Evolutionary conservation across 2,888 invertebrate genomes (phyloP).

Genomic region (Thymelicus acteon): DNA sequence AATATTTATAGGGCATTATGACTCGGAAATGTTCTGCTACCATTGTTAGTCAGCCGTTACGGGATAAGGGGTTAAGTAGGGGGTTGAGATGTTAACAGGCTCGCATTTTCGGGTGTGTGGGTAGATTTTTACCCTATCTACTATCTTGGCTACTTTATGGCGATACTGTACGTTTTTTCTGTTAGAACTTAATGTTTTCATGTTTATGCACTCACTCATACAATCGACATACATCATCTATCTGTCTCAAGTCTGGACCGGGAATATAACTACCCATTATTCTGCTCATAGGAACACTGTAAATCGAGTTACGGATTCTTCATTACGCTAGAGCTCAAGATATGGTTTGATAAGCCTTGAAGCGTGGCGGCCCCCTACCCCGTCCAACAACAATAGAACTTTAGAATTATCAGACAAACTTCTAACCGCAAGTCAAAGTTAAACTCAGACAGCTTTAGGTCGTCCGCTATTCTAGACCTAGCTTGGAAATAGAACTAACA

Average conservation of each 20-base stretch:
- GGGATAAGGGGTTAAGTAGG: constrained; percentile 20
- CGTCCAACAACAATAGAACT: constrained; percentile 4
- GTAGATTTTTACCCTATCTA: not conserved
- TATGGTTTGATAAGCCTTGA: not conserved
- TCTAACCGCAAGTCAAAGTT: constrained; percentile 9
- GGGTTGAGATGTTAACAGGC: constrained; percentile 13
- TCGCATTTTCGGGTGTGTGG: not conserved
- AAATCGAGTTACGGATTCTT: too few species aligned
- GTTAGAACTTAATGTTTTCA: too few species aligned
- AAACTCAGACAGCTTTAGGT: constrained; percentile 4
- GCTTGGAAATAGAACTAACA: not conserved
- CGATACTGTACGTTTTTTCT: too few species aligned
- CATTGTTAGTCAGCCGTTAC: constrained; percentile 14
- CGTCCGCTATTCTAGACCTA: not conserved
- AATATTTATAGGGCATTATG: constrained; percentile 35
- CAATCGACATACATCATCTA: too few species aligned
- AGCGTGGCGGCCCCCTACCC: not conserved
- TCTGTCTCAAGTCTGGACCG: too few species aligned
- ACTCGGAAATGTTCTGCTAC: constrained; percentile 13
- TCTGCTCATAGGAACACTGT: too few species aligned
- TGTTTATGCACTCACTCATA: too few species aligned
- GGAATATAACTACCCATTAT: too few species aligned
- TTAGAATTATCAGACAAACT: not conserved
- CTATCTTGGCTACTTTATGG: too few species aligned
- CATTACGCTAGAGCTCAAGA: not conserved